Base-by-base conservation (phyloP, 2,797 vertebrate species). In the Sardinella longiceps region DNA sequence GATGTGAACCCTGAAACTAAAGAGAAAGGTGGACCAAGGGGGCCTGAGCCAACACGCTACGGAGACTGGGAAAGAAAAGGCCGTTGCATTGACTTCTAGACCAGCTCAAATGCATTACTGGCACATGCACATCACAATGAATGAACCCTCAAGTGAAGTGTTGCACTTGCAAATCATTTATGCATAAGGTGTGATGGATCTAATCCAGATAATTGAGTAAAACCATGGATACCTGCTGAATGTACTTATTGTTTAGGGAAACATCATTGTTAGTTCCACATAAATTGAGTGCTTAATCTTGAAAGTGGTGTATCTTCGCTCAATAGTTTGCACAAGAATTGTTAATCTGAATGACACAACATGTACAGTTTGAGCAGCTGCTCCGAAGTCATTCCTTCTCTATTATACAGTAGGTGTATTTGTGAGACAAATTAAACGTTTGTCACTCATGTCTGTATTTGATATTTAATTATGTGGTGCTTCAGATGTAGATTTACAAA, bases 61-160 rank as follows among this genome's bases (percentile, higher is more conserved):
- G 98, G 98, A 90, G 98, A 99, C 84, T 99, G 98, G 98, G 98
- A 99, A 90, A 96, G 98, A 88, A 99, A 97, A 93, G 98, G 98
- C 85, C 97, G 98, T 87, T 99, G 98, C 89, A 96, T 99, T 86
- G 98, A 99, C 92, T 99, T 99, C 91, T 99, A 96, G 91, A 81
- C 81, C 20, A 56, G 66, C 5, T 39, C 7, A 48, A 37, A 70
- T 28, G 12, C 39, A 60, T 28, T 5, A 46, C 14, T 43, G 23
- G 20, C 25, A 12, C 18, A 80, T 28, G 4, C 45, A 20, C 28
- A 33, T 70, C 63, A 70, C 15, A 33, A 77, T 77, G 18, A 77
- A 43, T 1, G 18, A 39, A 77, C 37, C 18, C 43, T 3, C 5
- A 25, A 60, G 23, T 77, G 10, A 20, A 39, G 70, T 77, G 37